Evolutionary conservation across 1,140 invertebrate genomes (phyloP), one percentile per base, ranked within the genome.

Genomic region (Cyphomyrmex costatus): DNA sequence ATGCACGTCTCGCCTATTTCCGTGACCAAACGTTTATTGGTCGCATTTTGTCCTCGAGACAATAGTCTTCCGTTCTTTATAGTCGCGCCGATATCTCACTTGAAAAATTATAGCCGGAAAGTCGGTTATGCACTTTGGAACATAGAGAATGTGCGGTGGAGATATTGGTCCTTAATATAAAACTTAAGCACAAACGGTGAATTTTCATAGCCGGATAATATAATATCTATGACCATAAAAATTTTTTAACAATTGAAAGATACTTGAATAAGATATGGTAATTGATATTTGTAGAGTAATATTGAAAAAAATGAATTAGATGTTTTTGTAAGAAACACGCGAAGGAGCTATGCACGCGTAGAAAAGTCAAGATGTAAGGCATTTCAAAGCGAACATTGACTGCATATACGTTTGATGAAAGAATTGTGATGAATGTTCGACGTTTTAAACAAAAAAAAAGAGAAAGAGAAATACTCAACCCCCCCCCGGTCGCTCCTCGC

Each of bases 1-100:
- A 90, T 74, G 19, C 79, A 49, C 58, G 66, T 90, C 88, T 91
- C 86, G 74, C 87, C 89, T 88, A 88, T 90, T 90, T 86, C 46
- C 78, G 42, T 90, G 30, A 65, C 46, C 89, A 49, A 61, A 65
- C 84, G 70, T 85, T 88, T 88, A 91, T 89, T 88, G 89, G 84
- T 79, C 76, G 74, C 84, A 86, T 88, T 90, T 91, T 86, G 74
- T 88, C 74, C 79, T 14, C 63, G 66, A 91, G 79, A 91, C 89
- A 90, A 91, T 90, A 86, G 86, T 83, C 77, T 21, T 36, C 78
- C 60, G 51, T 85, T 82, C 30, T 90, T 91, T 88, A 88, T n/a
- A 58, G 58, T 5, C 73, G 6, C 58, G n/a, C 61, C 83, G 89
- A 91, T 91, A 88, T 86, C 83, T 86, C 63, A 58, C 71, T 78